Percentiles rank a stretch among this genome's conserved stretches.
Evolutionary conservation across 1,140 invertebrate genomes (phyloP).

Genomic region (Babylonia areolata): DNA sequence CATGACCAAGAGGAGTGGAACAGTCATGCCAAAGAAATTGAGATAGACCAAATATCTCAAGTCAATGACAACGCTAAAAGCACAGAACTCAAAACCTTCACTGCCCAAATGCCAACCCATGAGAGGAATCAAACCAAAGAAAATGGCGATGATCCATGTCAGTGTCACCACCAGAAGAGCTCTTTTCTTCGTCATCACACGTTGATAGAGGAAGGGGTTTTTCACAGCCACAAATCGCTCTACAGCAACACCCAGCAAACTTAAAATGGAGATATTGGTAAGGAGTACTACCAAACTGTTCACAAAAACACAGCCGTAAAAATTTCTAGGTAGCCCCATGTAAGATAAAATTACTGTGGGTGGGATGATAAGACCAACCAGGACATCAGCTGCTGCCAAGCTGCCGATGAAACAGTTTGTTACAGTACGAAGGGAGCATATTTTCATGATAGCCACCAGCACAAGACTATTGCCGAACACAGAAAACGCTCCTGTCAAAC

Average conservation of each 20-base stretch:
- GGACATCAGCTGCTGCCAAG: conserved; percentile 76
- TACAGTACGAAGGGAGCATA: conserved; percentile 73
- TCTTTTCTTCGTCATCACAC: conserved; percentile 52
- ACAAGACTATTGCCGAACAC: conserved; percentile 76
- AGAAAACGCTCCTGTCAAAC: conserved; percentile 60
- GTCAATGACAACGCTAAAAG: conserved; percentile 68
- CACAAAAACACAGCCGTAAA: conserved; percentile 69
- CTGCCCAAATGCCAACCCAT: conserved; percentile 68
- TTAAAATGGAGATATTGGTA: conserved; percentile 72
- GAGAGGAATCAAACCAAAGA: conserved; percentile 68
- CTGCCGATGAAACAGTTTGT: conserved; percentile 77
- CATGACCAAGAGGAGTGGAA: conserved; percentile 68
- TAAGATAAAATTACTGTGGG: conserved; percentile 67
- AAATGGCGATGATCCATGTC: conserved; percentile 61
- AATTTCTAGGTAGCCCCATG: conserved; percentile 60
- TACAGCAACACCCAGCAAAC: conserved; percentile 67
- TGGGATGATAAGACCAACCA: conserved; percentile 73
- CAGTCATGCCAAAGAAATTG: conserved; percentile 70
- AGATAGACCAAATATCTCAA: conserved; percentile 74
- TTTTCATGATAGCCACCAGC: conserved; percentile 72
- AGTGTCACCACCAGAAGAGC: conserved; percentile 55
- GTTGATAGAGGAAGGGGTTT: conserved; percentile 67
- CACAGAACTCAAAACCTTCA: conserved; percentile 53
- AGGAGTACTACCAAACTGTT: conserved; percentile 70
- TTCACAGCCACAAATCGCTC: conserved; percentile 71